phyloP scores from a whole-genome alignment of 1,140 invertebrate genomes.

The Drosophila tristis region DNA sequence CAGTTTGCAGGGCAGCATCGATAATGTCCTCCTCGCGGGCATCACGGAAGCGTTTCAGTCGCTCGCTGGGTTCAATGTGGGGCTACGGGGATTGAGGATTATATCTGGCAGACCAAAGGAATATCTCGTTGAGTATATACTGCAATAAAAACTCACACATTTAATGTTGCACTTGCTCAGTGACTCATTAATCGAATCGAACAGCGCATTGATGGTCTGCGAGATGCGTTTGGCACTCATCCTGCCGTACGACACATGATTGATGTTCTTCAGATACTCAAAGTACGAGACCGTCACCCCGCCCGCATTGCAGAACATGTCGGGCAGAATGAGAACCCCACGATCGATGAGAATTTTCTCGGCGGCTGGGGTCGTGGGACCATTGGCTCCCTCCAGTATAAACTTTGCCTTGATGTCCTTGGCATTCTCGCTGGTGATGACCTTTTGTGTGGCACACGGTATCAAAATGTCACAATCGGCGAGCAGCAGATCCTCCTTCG shows the following conservation, averaged over 20 bases:
- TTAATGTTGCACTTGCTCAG: slow-evolving; percentile 1
- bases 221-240: slow-evolving; percentile 87
- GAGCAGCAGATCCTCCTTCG: slow-evolving; percentile 87
- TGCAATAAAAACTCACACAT: slow-evolving; percentile 18
- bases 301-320: slow-evolving; percentile 93
- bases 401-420: slow-evolving; percentile 90
- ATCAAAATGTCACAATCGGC: slow-evolving; percentile 95
- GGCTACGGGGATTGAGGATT: slow-evolving; percentile 28
- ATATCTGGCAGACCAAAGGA: no score
- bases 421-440: slow-evolving; percentile 91
- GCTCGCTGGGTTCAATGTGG: slow-evolving; percentile 87
- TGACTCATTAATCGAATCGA: slow-evolving; percentile 72
- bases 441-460: slow-evolving; percentile 93
- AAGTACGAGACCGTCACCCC: slow-evolving; percentile 97
- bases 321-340: slow-evolving; percentile 93
- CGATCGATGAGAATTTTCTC: slow-evolving; percentile 90
- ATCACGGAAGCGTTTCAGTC: slow-evolving; percentile 85
- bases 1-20: slow-evolving; percentile 92
- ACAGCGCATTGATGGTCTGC: slow-evolving; percentile 53
- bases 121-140: no score
- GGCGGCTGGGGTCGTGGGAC: slow-evolving; percentile 93
- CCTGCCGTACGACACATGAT: slow-evolving; percentile 94
- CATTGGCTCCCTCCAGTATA: slow-evolving; percentile 93
- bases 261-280: slow-evolving; percentile 96
- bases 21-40: slow-evolving; percentile 92